Conservation (phyloP, 2,113 vertebrate genomes). For the Aleadryas rufinucha region DNA sequence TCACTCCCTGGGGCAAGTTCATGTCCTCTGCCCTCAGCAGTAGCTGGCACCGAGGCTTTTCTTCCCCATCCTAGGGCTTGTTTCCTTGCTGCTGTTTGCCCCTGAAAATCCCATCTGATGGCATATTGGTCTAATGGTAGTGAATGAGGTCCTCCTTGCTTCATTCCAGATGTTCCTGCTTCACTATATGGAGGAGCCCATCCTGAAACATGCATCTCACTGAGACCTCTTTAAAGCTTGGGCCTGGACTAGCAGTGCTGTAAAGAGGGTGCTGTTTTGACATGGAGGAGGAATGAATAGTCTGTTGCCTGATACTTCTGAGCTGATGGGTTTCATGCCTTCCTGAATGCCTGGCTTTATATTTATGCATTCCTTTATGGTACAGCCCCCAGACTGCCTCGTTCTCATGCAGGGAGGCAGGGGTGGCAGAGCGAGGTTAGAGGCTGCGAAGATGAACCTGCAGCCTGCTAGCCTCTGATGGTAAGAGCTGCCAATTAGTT, state of each 20-base stretch:
- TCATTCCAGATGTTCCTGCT: neutral
- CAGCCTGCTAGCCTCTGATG: neutral
- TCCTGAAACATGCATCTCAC: fast-evolving
- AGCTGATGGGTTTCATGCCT: neutral
- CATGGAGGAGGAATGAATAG: neutral
- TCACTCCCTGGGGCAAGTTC: neutral
- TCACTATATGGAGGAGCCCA: neutral
- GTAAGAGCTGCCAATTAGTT: neutral
- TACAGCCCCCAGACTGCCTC: neutral
- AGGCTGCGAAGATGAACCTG: neutral
- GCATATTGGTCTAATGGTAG: fast-evolving
- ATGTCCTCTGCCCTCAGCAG: neutral
- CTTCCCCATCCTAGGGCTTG: neutral
- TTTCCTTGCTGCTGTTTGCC: neutral
- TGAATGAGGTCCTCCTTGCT: neutral
- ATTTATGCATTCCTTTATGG: fast-evolving
- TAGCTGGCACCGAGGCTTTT: neutral
- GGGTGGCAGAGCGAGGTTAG: neutral
- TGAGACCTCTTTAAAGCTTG: neutral
- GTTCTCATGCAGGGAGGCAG: neutral
- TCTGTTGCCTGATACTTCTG: neutral
- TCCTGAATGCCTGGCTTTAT: neutral
- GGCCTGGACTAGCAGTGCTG: neutral
- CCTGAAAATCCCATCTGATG: neutral
- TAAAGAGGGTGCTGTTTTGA: neutral